A percentile compares a stretch with the other conserved stretches of the same genome.
Evolutionary conservation across 2,113 vertebrate species (phyloP).

Genomic region (Psittacula cyanocephala): DNA sequence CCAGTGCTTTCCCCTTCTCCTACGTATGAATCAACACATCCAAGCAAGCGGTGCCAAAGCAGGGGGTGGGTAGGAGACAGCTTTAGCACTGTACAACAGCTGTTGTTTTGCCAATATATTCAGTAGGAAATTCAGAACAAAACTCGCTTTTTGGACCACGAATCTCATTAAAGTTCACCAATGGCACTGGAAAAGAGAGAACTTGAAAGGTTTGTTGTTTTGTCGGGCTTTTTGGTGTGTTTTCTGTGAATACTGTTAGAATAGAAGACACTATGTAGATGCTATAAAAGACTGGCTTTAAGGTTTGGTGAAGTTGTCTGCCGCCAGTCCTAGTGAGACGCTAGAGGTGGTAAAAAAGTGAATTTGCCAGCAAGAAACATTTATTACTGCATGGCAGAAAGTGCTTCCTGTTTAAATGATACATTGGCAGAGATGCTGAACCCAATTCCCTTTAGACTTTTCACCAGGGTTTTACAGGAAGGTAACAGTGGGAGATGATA

Average conservation of each 20-base stretch:
- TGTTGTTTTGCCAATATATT: slow-evolving; percentile 46
- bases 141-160: not conserved
- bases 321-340: not conserved
- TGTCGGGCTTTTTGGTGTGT: too few species aligned
- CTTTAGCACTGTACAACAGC: slow-evolving; percentile 11
- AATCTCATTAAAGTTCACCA: slow-evolving; percentile 12
- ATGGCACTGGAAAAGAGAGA: not conserved
- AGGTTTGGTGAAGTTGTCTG: slow-evolving; percentile 4
- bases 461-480: not conserved
- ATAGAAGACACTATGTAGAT: not conserved
- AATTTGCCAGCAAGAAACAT: slow-evolving; percentile 29
- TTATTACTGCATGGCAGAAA: slow-evolving; percentile 14
- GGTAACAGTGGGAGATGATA: not conserved
- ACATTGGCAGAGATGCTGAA: not conserved
- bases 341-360: slow-evolving; percentile 16
- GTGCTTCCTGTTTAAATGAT: slow-evolving; percentile 18
- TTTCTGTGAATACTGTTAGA: not conserved
- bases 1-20: slow-evolving; percentile 57
- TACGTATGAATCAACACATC: slow-evolving; percentile 52
- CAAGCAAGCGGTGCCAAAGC: not conserved
- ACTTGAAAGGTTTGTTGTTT: not conserved
- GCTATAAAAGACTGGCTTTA: not conserved
- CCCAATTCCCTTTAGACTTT: not conserved
- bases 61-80: slow-evolving; percentile 52
- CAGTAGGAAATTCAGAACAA: slow-evolving; percentile 4